These are phyloP conservation scores for Polypedilum vanderplanki DNA, from an alignment of 1,140 invertebrate species.

Conservation along the genomic window DNA sequence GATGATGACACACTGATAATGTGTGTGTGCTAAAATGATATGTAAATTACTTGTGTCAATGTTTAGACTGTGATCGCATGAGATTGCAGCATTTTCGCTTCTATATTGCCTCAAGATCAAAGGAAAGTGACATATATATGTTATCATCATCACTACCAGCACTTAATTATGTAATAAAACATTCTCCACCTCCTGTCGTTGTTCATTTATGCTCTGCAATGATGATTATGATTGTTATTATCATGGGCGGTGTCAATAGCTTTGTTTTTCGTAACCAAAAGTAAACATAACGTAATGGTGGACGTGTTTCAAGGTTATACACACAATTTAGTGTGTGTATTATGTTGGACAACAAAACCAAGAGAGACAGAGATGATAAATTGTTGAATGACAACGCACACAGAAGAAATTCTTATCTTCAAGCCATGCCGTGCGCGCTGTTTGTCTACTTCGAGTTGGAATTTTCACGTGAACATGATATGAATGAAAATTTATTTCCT, in stretches of 20 bases:
- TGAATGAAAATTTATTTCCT: too few relatives aligned
- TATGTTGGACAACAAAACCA: neutral
- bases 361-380: slow-evolving; percentile 5
- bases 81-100: neutral
- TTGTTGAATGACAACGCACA: neutral
- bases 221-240: neutral
- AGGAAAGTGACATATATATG: neutral
- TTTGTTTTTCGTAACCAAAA: neutral
- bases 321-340: neutral
- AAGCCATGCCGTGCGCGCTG: too few relatives aligned
- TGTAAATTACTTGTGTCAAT: slow-evolving; percentile 14
- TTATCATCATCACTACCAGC: neutral
- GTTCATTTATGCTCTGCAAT: neutral
- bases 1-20: neutral
- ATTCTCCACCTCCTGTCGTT: neutral
- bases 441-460: too few relatives aligned
- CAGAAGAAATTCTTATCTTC: neutral
- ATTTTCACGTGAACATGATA: too few relatives aligned
- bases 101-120: neutral
- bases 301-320: too few relatives aligned
- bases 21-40: neutral
- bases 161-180: slow-evolving; percentile 2
- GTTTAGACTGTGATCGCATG: slow-evolving; percentile 1
- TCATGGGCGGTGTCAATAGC: slow-evolving; percentile 16
- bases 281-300: too few relatives aligned